A percentile compares a stretch with the other conserved stretches of the same genome.
Evolutionary conservation across 2,113 vertebrate genomes (phyloP).

Genomic region (Rhinichthys klamathensis): DNA sequence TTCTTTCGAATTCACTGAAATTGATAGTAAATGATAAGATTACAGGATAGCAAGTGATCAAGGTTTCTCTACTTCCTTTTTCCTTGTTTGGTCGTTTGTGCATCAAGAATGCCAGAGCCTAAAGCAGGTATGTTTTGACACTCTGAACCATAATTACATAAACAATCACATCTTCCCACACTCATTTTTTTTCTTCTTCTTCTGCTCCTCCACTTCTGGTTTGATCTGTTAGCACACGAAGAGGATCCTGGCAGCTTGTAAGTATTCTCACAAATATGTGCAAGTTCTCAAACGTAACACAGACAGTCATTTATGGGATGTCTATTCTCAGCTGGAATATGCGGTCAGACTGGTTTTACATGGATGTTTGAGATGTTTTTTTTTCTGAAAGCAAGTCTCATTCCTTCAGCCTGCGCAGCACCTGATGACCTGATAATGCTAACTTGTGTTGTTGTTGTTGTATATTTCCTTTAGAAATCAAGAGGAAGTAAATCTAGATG

Average conservation of each 20-base stretch:
- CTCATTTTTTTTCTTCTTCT: not conserved
- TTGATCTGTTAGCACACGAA: conserved; percentile 29
- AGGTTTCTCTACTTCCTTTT: not conserved
- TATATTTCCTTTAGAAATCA: conserved; percentile 55
- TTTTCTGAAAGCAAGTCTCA: not conserved
- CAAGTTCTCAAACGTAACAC: conserved; percentile 24
- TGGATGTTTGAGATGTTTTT: conserved; percentile 4
- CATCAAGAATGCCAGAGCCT: conserved; percentile 18
- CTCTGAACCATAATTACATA: not conserved
- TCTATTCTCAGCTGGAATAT: conserved; percentile 22
- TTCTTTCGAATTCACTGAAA: not conserved
- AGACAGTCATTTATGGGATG: conserved; percentile 40
- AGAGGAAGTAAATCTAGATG: conserved; percentile 40
- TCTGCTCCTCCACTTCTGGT: conserved; percentile 17
- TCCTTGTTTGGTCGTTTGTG: not conserved
- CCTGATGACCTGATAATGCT: not conserved
- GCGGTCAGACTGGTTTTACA: conserved; percentile 52
- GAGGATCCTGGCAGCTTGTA: conserved; percentile 50
- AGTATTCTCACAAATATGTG: conserved; percentile 32
- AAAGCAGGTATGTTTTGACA: conserved; percentile 30
- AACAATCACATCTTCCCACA: not conserved
- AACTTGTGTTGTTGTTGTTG: not conserved
- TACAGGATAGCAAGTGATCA: not conserved
- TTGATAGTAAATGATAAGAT: not conserved
- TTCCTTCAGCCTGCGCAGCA: not conserved